Conservation (phyloP, 2,797 vertebrate genomes). For the Holocentrus rufus region DNA sequence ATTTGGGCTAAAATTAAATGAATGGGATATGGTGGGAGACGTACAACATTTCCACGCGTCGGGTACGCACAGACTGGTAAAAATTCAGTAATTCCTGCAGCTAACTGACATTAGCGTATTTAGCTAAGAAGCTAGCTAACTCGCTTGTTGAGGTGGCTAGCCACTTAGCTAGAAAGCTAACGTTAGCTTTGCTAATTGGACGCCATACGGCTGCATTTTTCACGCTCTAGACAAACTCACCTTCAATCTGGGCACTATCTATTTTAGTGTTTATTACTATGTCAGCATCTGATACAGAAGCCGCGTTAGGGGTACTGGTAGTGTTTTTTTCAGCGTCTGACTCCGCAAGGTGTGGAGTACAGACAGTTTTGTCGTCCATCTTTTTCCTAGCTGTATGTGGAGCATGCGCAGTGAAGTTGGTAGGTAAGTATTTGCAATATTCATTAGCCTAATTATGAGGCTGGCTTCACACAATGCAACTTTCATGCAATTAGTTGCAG, state of each 20-base stretch:
- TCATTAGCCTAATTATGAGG: too few species aligned
- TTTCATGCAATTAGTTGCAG: too few species aligned
- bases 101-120: conserved; percentile 35
- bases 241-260: conserved; percentile 83
- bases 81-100: background rate
- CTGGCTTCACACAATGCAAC: too few species aligned
- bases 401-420: conserved; percentile 43
- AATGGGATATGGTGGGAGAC: background rate
- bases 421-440: too few species aligned
- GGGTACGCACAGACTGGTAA: conserved; percentile 1
- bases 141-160: conserved; percentile 49
- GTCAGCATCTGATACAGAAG: conserved; percentile 78
- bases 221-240: conserved; percentile 82
- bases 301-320: conserved; percentile 67
- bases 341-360: conserved; percentile 74
- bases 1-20: background rate
- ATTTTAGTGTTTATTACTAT: conserved; percentile 85
- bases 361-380: conserved; percentile 74
- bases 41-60: background rate
- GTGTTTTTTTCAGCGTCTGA: conserved; percentile 73
- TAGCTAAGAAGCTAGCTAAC: conserved; percentile 60
- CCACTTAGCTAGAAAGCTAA: conserved; percentile 66
- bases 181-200: conserved; percentile 49
- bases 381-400: conserved; percentile 42
- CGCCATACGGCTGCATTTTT: conserved; percentile 50